A percentile compares a stretch with the other conserved stretches of the same genome.
These are phyloP conservation scores for Sarcophaga subvicina DNA, from an alignment of 2,888 invertebrate genomes.

Conservation along the genomic window DNA sequence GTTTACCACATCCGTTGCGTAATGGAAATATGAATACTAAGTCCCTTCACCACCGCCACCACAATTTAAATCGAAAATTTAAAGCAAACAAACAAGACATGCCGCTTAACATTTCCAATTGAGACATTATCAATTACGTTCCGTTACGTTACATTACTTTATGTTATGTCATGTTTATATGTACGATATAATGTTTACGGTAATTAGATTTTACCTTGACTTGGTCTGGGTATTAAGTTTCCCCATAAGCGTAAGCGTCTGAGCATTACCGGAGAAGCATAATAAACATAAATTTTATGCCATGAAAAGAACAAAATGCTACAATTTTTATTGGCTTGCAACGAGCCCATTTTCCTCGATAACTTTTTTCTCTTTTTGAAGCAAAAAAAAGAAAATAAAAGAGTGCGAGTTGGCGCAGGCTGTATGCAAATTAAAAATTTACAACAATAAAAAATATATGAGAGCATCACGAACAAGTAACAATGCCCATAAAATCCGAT, in stretches of 20 bases:
- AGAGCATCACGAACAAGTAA: constrained; percentile 19
- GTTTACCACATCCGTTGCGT: constrained; percentile 8
- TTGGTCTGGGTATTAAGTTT: neutral
- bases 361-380: neutral
- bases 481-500: neutral
- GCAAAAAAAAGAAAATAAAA: no score
- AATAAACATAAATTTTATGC: neutral
- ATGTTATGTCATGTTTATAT: neutral
- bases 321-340: constrained; percentile 1
- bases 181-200: neutral
- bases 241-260: neutral
- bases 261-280: neutral
- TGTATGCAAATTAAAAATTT: constrained; percentile 53
- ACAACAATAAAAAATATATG: constrained; percentile 43
- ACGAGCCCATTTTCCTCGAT: neutral
- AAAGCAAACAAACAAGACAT: no score
- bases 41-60: no score
- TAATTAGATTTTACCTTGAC: neutral
- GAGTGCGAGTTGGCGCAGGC: neutral
- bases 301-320: neutral
- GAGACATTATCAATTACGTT: constrained; percentile 35
- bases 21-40: no score
- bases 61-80: neutral
- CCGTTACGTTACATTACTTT: no score
- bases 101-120: neutral